Evolutionary conservation across 2,113 vertebrate genomes (phyloP), one percentile per base, ranked within the genome.

Genomic region (Neoarius graeffei): DNA sequence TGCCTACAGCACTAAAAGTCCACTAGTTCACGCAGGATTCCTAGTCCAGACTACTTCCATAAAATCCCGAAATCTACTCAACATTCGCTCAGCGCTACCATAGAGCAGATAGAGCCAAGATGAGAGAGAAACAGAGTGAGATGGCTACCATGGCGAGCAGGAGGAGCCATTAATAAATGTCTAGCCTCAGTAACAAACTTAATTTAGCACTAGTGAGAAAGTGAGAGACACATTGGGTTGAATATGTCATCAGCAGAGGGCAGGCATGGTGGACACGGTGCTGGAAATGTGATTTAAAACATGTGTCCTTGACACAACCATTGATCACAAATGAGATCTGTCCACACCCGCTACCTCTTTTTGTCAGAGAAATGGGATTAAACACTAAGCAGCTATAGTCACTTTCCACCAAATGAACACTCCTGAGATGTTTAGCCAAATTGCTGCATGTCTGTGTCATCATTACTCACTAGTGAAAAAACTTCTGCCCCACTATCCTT

Each of bases 161-260:
- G 42, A 85, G 77, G 79, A 54, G 69, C 42, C 82, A 86, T 89
- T 87, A 88, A 88, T 87, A 89, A 88, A 88, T 11, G 50, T 85
- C 81, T 86, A 84, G 84, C 54, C 82, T 85, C 89, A 88, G 67
- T 87, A 89, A 50, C 80, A 89, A 64, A 79, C 88, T 85, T 89
- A 85, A 91, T 86, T 87, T 89, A 89, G 88, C 81, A 35, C 86
- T 80, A 83, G 88, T 87, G 83, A 83, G 79, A 91, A 85, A 77
- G 86, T 85, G 83, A 77, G 77, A 82, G 62, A 57, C 27, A 64
- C 27, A 52, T 30, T 80, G 74, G 59, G 83, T 83, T 27, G 82
- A 89, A 91, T 56, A 81, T 83, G 76, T 14, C 77, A 71, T 89
- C 82, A 87, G 79, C 73, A 66, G 62, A 74, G 17, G 15, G 76